Conservation (phyloP, 1,140 invertebrate genomes). For the Achatina immaculata region DNA sequence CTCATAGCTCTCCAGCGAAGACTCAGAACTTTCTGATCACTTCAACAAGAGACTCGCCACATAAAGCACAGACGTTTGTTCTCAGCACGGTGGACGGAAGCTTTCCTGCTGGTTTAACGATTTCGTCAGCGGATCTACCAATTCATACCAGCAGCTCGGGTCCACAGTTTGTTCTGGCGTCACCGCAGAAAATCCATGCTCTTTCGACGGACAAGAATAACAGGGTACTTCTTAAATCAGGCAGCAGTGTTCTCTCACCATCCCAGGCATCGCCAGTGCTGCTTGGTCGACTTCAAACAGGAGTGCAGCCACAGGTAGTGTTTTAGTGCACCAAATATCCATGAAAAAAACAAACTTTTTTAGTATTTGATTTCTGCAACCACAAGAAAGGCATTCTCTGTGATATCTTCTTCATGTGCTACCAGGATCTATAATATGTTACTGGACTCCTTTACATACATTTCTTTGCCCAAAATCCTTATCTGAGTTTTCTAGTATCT, state of each 20-base stretch:
- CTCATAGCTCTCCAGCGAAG: conserved; percentile 28
- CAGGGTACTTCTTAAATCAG: conserved; percentile 38
- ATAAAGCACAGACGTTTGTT: conserved; percentile 32
- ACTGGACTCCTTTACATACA: no score
- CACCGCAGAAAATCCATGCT: conserved; percentile 49
- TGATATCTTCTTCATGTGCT: no score
- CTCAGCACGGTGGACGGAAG: conserved; percentile 26
- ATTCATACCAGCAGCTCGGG: conserved; percentile 22
- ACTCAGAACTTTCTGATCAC: conserved; percentile 39
- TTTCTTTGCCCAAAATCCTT: no score
- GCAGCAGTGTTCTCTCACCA: conserved; percentile 49
- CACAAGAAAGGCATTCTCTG: no score
- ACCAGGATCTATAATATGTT: no score
- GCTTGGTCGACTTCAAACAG: conserved; percentile 59
- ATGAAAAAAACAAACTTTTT: no score
- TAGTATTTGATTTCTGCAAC: no score
- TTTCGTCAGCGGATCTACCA: conserved; percentile 3
- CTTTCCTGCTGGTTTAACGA: conserved; percentile 19
- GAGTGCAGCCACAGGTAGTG: conserved; percentile 43
- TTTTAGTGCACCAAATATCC: no score
- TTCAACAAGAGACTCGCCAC: conserved; percentile 25
- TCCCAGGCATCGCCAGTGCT: conserved; percentile 59
- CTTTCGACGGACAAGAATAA: conserved; percentile 42
- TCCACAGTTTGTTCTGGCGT: conserved; percentile 37
- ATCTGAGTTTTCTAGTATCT: no score